Conservation (phyloP, 2,797 vertebrate species). For the Sebastes trivittatus region DNA sequence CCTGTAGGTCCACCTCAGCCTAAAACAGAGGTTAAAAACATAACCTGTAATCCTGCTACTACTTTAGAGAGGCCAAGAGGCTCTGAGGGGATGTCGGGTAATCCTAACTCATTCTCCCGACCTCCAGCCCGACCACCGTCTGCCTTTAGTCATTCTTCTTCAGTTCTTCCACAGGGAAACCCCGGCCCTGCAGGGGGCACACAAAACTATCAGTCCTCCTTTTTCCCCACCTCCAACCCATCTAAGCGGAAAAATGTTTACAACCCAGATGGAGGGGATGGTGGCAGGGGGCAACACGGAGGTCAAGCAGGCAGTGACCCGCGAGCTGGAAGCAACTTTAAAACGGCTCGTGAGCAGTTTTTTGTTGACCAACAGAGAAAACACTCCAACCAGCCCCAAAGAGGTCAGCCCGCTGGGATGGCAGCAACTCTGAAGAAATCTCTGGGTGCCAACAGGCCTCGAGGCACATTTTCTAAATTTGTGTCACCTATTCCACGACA, state of each 20-base stretch:
- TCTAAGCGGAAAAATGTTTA: conserved; percentile 86
- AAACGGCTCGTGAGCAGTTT: conserved; percentile 91
- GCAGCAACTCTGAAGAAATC: conserved; percentile 88
- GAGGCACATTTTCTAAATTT: conserved; percentile 91
- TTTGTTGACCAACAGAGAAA: conserved; percentile 91
- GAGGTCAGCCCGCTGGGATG: conserved; percentile 47
- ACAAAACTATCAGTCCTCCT: conserved; percentile 65
- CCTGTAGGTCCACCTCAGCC: conserved; percentile 29
- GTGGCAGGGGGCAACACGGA: conserved; percentile 50
- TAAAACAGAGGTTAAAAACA: conserved; percentile 40
- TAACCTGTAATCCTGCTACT: conserved; percentile 1
- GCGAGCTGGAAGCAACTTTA: conserved; percentile 79
- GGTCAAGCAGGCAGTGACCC: conserved; percentile 47
- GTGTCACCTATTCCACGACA: conserved; percentile 90
- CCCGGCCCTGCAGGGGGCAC: conserved; percentile 25
- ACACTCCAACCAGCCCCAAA: conserved; percentile 79
- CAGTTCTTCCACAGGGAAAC: conserved; percentile 47
- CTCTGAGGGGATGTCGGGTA: conserved; percentile 28
- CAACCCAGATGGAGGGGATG: conserved; percentile 67
- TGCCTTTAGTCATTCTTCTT: conserved; percentile 73
- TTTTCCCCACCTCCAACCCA: conserved; percentile 72
- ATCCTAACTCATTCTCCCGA: conserved; percentile 14
- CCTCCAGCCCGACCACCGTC: conserved; percentile 53
- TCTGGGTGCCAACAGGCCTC: conserved; percentile 90
- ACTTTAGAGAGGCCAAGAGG: conserved; percentile 36